phyloP scores from a whole-genome alignment of 2,888 invertebrate genomes.

The Drosophila mulleri region DNA sequence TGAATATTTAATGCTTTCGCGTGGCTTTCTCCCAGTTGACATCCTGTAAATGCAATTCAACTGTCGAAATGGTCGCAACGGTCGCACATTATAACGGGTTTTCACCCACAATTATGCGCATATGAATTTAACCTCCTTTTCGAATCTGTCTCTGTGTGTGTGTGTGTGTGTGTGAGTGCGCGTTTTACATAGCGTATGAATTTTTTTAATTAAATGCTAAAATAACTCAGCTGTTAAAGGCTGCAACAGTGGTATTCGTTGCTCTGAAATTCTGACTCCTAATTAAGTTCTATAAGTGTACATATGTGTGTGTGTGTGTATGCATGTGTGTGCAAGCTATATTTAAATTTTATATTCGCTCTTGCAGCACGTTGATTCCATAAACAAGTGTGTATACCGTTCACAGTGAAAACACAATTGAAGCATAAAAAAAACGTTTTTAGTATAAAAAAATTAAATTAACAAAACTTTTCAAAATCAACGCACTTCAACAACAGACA shows the following conservation, averaged over 20 bases:
- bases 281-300: slow-evolving; percentile 13
- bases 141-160: background rate
- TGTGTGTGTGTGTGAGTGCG: slow-evolving; percentile 6
- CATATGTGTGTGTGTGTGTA: background rate
- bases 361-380: slow-evolving; percentile 8
- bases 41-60: slow-evolving; percentile 20
- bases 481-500: slow-evolving; percentile 10
- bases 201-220: slow-evolving; percentile 43
- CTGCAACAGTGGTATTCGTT: slow-evolving; percentile 18
- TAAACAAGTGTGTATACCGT: slow-evolving; percentile 8
- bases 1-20: slow-evolving; percentile 17
- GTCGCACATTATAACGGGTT: slow-evolving; percentile 14
- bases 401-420: slow-evolving; percentile 5
- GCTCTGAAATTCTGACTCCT: slow-evolving; percentile 8
- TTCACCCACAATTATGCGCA: slow-evolving; percentile 39
- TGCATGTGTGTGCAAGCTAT: slow-evolving; percentile 8
- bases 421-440: background rate
- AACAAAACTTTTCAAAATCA: slow-evolving; percentile 6
- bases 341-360: slow-evolving; percentile 12
- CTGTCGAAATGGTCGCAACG: slow-evolving; percentile 12
- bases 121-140: slow-evolving; percentile 50
- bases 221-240: slow-evolving; percentile 35
- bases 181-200: slow-evolving; percentile 29
- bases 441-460: background rate
- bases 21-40: slow-evolving; percentile 7